phyloP scores from a whole-genome alignment of 2,888 invertebrate species.

The Drosophila meridionalis region DNA sequence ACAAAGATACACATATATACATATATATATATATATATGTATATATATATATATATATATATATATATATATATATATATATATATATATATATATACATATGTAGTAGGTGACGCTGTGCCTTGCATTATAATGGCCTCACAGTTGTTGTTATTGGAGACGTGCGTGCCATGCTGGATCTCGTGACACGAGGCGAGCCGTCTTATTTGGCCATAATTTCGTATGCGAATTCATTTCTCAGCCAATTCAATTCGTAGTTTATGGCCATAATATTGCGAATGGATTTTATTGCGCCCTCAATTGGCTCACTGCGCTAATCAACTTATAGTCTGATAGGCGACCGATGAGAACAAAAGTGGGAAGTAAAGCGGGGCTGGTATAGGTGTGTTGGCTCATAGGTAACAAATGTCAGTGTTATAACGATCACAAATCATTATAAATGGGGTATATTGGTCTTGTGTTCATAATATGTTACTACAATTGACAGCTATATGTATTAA shows the following conservation, averaged over 20 bases:
- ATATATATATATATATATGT: no score
- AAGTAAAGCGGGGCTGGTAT: background rate
- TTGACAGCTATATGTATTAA: no score
- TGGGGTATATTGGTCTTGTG: background rate
- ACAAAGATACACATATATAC: background rate
- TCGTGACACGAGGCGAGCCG: conserved; percentile 2
- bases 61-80: no score
- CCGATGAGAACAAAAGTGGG: background rate
- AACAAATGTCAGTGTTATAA: background rate
- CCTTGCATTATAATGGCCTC: conserved; percentile 20
- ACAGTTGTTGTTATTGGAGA: background rate
- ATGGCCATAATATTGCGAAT: conserved; percentile 45
- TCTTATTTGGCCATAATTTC: background rate
- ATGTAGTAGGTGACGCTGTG: background rate
- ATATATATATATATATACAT: no score
- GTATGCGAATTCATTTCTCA: conserved; percentile 16
- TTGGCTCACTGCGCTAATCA: conserved; percentile 38
- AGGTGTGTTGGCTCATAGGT: background rate
- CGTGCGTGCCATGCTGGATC: background rate
- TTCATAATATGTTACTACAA: no score
- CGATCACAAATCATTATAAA: background rate
- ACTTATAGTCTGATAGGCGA: conserved; percentile 29
- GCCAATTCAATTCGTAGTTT: conserved; percentile 28
- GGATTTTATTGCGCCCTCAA: conserved; percentile 33
- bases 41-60: no score